Conservation (phyloP, 2,888 invertebrate species). For the Blastobasis lacticolella region DNA sequence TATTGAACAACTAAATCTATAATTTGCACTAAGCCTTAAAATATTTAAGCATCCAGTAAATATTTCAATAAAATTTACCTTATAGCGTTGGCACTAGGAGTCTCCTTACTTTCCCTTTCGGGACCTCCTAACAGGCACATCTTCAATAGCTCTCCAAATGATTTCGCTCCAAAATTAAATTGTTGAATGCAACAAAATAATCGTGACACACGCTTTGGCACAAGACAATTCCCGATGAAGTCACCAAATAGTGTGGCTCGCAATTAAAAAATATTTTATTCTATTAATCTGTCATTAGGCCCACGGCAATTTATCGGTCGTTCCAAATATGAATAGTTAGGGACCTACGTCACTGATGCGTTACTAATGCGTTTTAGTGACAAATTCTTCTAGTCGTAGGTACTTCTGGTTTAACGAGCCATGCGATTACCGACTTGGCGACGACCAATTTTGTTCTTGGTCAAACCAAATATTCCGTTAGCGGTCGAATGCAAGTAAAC, state of each 20-base stretch:
- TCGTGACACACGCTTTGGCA: conserved; percentile 11
- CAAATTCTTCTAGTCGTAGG: conserved; percentile 16
- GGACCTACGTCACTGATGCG: conserved; percentile 47
- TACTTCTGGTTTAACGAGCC: too few relatives aligned
- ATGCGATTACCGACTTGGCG: too few relatives aligned
- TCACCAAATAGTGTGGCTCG: conserved; percentile 28
- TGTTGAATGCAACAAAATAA: too few relatives aligned
- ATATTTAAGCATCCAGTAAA: too few relatives aligned
- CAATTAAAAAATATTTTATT: conserved; percentile 30
- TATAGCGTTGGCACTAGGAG: conserved; percentile 37
- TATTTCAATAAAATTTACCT: conserved; percentile 26
- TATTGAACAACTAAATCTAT: too few relatives aligned
- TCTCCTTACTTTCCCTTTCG: conserved; percentile 18
- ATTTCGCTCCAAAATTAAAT: background rate
- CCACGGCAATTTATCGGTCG: conserved; percentile 38
- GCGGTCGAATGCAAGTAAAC: too few relatives aligned
- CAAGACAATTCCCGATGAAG: conserved; percentile 27
- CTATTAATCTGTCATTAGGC: conserved; percentile 60
- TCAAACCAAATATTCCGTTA: too few relatives aligned
- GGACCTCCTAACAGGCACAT: conserved; percentile 47
- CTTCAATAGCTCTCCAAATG: conserved; percentile 11
- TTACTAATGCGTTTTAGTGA: conserved; percentile 21
- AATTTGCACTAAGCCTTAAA: too few relatives aligned
- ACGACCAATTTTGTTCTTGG: too few relatives aligned
- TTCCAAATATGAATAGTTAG: conserved; percentile 47